These are phyloP conservation scores for Rhynchopsitta pachyrhyncha DNA, from an alignment of 2,113 vertebrate genomes.

Conservation along the genomic window DNA sequence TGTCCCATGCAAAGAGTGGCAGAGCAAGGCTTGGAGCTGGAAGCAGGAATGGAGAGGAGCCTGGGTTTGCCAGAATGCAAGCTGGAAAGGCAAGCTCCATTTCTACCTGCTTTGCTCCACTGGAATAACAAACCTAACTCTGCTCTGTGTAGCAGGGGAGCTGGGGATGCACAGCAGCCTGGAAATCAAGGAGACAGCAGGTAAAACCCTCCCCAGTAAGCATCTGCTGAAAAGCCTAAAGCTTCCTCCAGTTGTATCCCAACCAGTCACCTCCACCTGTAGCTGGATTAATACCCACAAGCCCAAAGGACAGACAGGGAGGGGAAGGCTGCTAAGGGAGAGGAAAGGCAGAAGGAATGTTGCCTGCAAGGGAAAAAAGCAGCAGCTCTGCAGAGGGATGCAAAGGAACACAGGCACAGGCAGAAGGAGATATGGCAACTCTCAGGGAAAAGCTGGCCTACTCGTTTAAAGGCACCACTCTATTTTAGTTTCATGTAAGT, in stretches of 20 bases:
- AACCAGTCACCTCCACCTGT: neutral
- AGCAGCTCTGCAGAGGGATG: neutral
- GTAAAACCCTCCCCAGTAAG: neutral
- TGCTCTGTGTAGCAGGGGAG: accelerated
- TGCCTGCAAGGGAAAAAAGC: neutral
- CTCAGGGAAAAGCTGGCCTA: neutral
- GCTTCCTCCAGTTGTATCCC: neutral
- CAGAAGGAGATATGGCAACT: neutral
- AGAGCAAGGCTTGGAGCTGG: neutral
- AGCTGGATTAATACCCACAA: neutral
- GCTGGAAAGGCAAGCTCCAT: neutral
- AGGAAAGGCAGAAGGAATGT: neutral
- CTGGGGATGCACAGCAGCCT: neutral
- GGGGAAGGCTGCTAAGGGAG: neutral
- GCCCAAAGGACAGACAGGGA: neutral
- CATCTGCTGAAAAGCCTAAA: neutral
- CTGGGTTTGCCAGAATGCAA: neutral
- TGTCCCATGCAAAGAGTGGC: accelerated
- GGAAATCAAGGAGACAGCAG: neutral
- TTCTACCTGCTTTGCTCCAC: neutral
- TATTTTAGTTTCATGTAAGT: neutral
- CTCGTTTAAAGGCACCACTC: neutral
- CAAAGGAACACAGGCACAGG: neutral
- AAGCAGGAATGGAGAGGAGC: neutral
- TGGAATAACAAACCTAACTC: neutral